Evolutionary conservation across 2,113 vertebrate species (phyloP).

Genomic region (Empidonax alnorum): DNA sequence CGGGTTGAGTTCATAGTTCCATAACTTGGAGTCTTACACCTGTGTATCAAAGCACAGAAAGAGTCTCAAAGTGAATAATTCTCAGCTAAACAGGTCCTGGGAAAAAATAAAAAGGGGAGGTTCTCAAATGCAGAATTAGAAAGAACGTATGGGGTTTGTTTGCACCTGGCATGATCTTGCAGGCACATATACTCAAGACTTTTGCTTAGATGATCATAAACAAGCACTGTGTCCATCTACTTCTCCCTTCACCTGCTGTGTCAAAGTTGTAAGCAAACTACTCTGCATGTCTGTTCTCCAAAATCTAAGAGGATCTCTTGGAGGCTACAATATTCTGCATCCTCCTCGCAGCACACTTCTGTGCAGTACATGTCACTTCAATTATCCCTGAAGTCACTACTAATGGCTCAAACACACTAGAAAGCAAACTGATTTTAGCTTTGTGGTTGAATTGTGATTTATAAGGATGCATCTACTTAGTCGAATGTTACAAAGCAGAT

Average conservation of each 20-base stretch:
- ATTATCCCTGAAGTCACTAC: not conserved
- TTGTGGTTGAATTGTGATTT: not conserved
- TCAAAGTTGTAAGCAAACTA: not conserved
- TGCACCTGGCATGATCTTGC: not conserved
- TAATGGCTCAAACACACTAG: not conserved
- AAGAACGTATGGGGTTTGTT: not conserved
- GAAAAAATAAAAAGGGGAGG: not conserved
- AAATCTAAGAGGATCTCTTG: not conserved
- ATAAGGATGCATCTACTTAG: not conserved
- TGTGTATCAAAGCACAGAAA: not conserved
- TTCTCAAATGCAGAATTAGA: not conserved
- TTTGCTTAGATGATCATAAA: not conserved
- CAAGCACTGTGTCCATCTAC: not conserved
- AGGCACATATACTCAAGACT: not conserved
- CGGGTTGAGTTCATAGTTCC: not conserved
- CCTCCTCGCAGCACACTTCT: not conserved
- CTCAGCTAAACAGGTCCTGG: not conserved
- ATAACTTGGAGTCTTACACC: not conserved
- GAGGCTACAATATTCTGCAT: not conserved
- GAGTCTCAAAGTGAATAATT: not conserved
- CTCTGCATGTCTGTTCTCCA: not conserved
- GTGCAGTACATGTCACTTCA: not conserved
- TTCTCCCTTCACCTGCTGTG: not conserved
- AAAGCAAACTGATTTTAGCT: rapidly evolving
- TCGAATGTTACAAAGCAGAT: not conserved